Evolutionary conservation across 2,113 vertebrate species (phyloP), one percentile per base, ranked within the genome.

Genomic region (Xenopus tropicalis): DNA sequence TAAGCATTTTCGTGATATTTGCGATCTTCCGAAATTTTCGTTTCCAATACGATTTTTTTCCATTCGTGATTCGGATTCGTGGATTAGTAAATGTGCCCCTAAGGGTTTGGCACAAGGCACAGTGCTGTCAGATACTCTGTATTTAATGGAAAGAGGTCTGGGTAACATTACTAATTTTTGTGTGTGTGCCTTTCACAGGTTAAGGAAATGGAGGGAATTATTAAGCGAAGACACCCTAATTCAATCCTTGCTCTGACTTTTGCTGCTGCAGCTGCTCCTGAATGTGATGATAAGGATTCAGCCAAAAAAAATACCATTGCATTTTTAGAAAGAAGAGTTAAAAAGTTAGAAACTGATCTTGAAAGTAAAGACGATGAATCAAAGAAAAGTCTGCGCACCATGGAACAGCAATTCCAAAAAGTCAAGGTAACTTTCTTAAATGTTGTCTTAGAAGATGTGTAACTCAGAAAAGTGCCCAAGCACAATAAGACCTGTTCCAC

Each of bases 371-470:
- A 97, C 70, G 94, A 97, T 69, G 94, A 96, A 79, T 93, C 95
- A 71, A 98, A 97, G 74, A 91, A 85, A 80, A 93, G 90, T 80
- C 91, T 98, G 56, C 85, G 90, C 61, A 82, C 88, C 59, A 94
- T 98, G 94, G 96, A 98, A 66, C 95, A 98, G 10, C 92, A 94
- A 37, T 99, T 94, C 83, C 93, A 95, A 73, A 88, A 90, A 80
- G 86, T 98, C 71, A 98, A 97, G 91, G 97, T 98, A 80, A 83
- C 37, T 17, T 54, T n/a, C 1, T 54, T 54, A 20, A 3, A 8
- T n/a, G n/a, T 48, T 48, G 46, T 48, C 16, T 17, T 48, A 48
- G 46, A 48, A 48, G 1, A 14, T 48, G 46, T 5, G 12, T 48
- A 13, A 14, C 10, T 48, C 5, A 7, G 29, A 37, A 37, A 37